Base-by-base conservation (phyloP, 2,888 invertebrate genomes). In the Acleris sparsana region DNA sequence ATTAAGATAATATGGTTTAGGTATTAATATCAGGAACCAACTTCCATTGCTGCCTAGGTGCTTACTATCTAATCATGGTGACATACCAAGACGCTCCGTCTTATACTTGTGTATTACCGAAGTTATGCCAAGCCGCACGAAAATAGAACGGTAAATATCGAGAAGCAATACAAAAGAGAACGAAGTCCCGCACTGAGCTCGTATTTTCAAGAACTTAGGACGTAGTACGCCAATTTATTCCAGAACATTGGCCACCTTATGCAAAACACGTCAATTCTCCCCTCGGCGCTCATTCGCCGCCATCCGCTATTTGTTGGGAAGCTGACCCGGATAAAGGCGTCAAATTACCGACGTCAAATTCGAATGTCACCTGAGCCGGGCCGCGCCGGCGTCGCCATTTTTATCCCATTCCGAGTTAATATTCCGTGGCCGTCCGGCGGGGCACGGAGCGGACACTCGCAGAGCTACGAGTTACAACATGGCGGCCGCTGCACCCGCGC, bases 261-360 rank as follows among this genome's bases (percentile, higher is more conserved):
- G 83, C 80, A 83, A 85, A 86, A 79, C 77, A 82, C 78, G 77
- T 74, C 74, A 77, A 79, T 77, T 76, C 68, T 69, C 66, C 70
- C 62, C 64, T 64, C 69, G 69, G 67, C 62, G 66, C 75, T 78
- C 79, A 80, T 83, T 80, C 80, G 69, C 74, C 73, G 73, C 75
- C 75, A 79, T 78, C 78, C 79, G 75, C 78, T 79, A 83, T 87
- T 87, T 85, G 85, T 83, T 75, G 78, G 77, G 77, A 84, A 82
- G 81, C 80, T 83, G 85, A 85, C 84, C 87, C 85, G 86, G 86
- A 88, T 88, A 88, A 87, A 87, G 83, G 86, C 86, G 82, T 88
- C 88, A 87, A 87, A 88, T 88, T 87, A 87, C 87, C 82, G 81
- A 82, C 86, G 88, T 88, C 86, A 87, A 86, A 87, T 86, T 87